phyloP scores from a whole-genome alignment of 2,113 vertebrate species.

The Orthonyx spaldingii region DNA sequence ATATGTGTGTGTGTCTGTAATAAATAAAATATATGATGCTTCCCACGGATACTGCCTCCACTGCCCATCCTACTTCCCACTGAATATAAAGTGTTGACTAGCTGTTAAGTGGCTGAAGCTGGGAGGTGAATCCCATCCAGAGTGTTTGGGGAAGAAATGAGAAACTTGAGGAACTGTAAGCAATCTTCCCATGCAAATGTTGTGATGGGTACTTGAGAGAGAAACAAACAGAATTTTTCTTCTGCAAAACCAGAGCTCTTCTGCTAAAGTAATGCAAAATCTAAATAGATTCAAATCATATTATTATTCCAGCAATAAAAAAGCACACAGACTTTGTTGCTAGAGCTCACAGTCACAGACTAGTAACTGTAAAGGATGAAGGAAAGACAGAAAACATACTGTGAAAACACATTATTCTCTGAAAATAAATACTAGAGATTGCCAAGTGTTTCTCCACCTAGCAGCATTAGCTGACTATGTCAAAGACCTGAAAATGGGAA shows the following conservation, averaged over 20 bases:
- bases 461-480: conserved; percentile 53
- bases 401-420: conserved; percentile 66
- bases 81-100: neutral
- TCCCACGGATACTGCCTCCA: neutral
- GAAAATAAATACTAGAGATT: conserved; percentile 61
- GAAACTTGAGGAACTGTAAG: neutral
- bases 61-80: neutral
- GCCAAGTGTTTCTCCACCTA: conserved; percentile 57
- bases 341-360: conserved; percentile 54
- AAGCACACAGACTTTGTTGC: conserved; percentile 63
- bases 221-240: neutral
- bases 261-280: conserved; percentile 27
- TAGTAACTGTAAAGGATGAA: conserved; percentile 60
- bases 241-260: neutral
- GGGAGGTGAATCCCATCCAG: neutral
- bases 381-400: conserved; percentile 59
- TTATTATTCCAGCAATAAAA: conserved; percentile 62
- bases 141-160: neutral
- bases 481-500: conserved; percentile 37
- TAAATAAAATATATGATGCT: neutral
- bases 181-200: neutral
- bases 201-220: neutral
- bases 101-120: conserved; percentile 3
- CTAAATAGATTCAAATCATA: conserved; percentile 31
- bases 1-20: neutral